These are phyloP conservation scores for Pitta sordida DNA, from an alignment of 2,113 vertebrate species.

Conservation along the genomic window DNA sequence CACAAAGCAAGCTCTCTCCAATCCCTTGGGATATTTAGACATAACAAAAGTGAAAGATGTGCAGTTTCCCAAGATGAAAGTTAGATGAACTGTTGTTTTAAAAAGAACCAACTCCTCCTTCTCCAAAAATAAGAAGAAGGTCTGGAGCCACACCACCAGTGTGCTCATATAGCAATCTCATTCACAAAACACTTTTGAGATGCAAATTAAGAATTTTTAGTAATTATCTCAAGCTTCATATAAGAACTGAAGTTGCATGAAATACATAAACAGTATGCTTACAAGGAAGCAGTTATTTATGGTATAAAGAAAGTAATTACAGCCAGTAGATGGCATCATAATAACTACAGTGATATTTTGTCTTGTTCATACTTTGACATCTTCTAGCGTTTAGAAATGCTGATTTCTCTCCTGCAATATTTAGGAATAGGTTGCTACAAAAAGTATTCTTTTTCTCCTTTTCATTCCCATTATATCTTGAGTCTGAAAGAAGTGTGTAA, in stretches of 20 bases:
- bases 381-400: background rate
- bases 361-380: background rate
- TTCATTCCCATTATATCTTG: background rate
- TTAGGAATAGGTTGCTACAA: background rate
- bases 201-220: background rate
- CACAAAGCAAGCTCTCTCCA: background rate
- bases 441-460: background rate
- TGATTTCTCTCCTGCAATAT: background rate
- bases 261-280: background rate
- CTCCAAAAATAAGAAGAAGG: background rate
- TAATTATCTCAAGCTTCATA: background rate
- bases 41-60: background rate
- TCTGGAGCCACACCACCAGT: background rate
- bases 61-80: background rate
- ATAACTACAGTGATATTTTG: constrained; percentile 59
- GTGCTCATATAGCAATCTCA: background rate
- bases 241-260: background rate
- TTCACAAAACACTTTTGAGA: background rate
- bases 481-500: background rate
- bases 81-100: background rate
- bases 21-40: background rate
- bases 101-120: background rate
- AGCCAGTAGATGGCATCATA: constrained; percentile 78
- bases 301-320: constrained; percentile 7
- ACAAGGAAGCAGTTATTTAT: background rate